Evolutionary conservation across 2,888 invertebrate species (phyloP), one percentile per base, ranked within the genome.

Genomic region (Drosophila niveifrons): DNA sequence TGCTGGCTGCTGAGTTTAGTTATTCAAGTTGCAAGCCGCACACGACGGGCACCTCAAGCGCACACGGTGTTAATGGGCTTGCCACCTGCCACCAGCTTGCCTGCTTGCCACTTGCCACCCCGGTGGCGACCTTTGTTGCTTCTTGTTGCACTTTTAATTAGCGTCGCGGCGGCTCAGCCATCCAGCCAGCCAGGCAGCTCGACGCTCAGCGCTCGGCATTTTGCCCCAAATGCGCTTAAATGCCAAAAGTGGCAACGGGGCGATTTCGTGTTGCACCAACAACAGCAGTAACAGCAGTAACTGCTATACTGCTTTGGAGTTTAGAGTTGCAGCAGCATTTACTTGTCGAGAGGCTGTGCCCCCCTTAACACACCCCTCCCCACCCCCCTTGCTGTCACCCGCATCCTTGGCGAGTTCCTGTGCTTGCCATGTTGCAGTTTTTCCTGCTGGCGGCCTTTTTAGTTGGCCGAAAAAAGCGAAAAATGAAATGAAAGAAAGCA

Each of bases 61-160:
- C 72, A 58, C 59, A 56, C 65, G 70, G 80, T 74, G 80, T 74
- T 82, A 83, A 83, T 83, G 70, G 63, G 17, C 17, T 46, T 47
- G 47, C 47, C 56, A 47, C 34, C 58, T 46, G 28, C 46, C 55
- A 43, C 57, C 10, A 17, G 15, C 47, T n/a, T 31, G 31, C 31
- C 2, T 31, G 13, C 43, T 8, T 11, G 15, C 51, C 43, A 18
- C 41, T 17, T 6, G 11, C 8, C 9, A 15, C 6, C 48, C 57
- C 8, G 18, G 44, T 34, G 39, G 47, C 75, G 61, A 67, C 71
- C 69, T 67, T 76, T 74, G 70, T 61, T 66, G 68, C 74, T 55
- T 52, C 78, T 85, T 81, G 82, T 82, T 84, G 85, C 84, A 84
- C 86, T 86, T 83, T 84, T 84, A 84, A 84, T 84, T 84, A 84